phyloP scores from a whole-genome alignment of 2,797 vertebrate species.

The Gorsachius magnificus region DNA sequence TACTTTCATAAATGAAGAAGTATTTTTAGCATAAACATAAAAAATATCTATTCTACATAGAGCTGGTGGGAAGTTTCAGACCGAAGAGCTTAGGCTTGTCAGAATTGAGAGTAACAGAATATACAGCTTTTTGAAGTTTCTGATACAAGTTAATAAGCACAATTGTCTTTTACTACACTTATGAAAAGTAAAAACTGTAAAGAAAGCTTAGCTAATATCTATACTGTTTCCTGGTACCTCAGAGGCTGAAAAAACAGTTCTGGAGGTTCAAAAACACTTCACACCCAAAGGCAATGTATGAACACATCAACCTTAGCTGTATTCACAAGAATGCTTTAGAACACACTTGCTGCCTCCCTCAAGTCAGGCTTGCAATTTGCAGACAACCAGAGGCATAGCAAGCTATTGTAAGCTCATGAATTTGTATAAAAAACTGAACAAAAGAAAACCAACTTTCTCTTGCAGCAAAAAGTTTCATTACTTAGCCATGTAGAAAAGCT shows the following conservation, averaged over 20 bases:
- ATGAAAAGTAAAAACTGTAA: background rate
- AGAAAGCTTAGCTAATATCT: background rate
- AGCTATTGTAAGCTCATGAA: background rate
- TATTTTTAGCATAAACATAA: background rate
- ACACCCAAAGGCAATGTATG: background rate
- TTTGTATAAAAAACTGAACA: too few relatives aligned
- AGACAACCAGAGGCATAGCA: background rate
- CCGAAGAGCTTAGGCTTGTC: background rate
- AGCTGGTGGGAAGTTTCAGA: background rate
- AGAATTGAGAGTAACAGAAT: background rate
- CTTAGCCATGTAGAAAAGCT: background rate
- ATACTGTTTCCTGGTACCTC: background rate
- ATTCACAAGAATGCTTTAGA: background rate
- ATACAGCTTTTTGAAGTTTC: background rate
- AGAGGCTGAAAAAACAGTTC: background rate
- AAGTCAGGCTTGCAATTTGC: background rate
- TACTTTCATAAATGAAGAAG: background rate
- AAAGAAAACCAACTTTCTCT: background rate
- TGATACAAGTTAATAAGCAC: background rate
- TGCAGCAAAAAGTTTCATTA: background rate
- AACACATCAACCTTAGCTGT: background rate
- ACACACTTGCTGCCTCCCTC: background rate
- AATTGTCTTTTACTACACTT: background rate
- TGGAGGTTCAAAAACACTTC: background rate
- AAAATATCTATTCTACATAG: background rate